A percentile compares a stretch with the other conserved stretches of the same genome.
Evolutionary conservation across 2,797 vertebrate genomes (phyloP).

Genomic region (Rhinophrynus dorsalis): DNA sequence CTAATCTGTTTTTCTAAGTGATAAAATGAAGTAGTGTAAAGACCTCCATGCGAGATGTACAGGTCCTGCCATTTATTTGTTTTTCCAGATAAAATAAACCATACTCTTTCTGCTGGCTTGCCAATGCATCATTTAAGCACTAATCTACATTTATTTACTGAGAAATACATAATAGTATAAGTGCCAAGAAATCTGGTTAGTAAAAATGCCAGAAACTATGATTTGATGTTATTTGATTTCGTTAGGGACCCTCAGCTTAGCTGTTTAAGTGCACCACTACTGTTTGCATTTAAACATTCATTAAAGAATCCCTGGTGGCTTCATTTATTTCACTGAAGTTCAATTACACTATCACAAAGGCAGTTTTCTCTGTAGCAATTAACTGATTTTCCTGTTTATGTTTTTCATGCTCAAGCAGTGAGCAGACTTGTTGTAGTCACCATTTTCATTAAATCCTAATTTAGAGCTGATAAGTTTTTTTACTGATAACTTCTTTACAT

Average conservation of each 20-base stretch:
- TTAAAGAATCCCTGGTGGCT: conserved; percentile 90
- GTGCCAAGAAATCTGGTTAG: conserved; percentile 84
- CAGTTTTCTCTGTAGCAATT: conserved; percentile 83
- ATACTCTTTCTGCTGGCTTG: conserved; percentile 51
- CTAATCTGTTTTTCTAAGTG: conserved; percentile 49
- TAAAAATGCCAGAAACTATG: conserved; percentile 86
- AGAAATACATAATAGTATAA: conserved; percentile 60
- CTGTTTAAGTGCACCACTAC: conserved; percentile 82
- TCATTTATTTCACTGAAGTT: conserved; percentile 90
- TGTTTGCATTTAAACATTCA: conserved; percentile 95
- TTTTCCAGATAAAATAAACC: conserved; percentile 54
- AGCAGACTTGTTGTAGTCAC: conserved; percentile 83
- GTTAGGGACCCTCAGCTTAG: conserved; percentile 76
- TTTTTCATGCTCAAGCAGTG: conserved; percentile 86
- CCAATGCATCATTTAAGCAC: conserved; percentile 64
- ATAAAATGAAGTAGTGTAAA: conserved; percentile 46
- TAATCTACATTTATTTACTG: conserved; percentile 70
- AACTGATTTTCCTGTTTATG: conserved; percentile 97
- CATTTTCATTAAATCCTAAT: conserved; percentile 88
- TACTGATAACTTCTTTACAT: conserved; percentile 86
- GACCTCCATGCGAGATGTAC: conserved; percentile 72
- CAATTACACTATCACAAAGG: conserved; percentile 89
- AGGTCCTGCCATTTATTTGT: conserved; percentile 66
- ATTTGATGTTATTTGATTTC: conserved; percentile 94
- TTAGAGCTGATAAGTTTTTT: conserved; percentile 84